These are phyloP conservation scores for Umimayanthus kanabou DNA, from an alignment of 92 coral and sea anemone genomes.

Conservation along the genomic window DNA sequence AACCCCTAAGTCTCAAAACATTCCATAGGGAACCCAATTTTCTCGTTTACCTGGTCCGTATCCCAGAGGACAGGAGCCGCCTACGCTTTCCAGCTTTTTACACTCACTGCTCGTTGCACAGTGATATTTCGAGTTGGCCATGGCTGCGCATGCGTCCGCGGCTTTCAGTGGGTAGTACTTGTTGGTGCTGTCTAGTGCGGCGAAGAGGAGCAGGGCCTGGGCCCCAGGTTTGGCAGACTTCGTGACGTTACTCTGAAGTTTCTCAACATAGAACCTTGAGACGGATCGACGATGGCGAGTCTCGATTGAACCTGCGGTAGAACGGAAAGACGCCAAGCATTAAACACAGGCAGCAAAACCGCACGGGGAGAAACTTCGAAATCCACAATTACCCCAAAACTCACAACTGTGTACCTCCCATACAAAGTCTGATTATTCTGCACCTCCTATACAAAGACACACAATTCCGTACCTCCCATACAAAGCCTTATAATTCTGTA, in stretches of 20 bases:
- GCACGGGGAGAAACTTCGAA: too few relatives aligned
- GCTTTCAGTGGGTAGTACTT: constrained; percentile 59
- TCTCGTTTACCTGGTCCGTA: constrained; percentile 22
- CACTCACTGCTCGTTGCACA: constrained; percentile 67
- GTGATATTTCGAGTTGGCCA: constrained; percentile 48
- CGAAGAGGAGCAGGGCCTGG: constrained; percentile 50
- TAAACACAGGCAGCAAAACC: not conserved
- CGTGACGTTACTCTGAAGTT: constrained; percentile 39
- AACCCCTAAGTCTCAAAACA: not conserved
- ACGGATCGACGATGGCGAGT: constrained; percentile 67
- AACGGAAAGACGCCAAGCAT: not conserved
- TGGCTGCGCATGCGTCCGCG: constrained; percentile 59
- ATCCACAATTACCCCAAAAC: too few relatives aligned
- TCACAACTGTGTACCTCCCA: too few relatives aligned
- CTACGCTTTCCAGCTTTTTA: constrained; percentile 33
- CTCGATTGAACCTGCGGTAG: not conserved
- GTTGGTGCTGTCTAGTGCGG: constrained; percentile 59
- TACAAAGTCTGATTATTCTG: too few relatives aligned
- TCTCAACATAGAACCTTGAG: constrained; percentile 66
- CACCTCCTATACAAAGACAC: too few relatives aligned
- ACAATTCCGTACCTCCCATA: too few relatives aligned
- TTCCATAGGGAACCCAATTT: too few relatives aligned
- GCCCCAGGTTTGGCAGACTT: constrained; percentile 12
- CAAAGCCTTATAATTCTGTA: too few relatives aligned
- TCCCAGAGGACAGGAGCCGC: constrained; percentile 53